Evolutionary conservation across 2,888 invertebrate species (phyloP).

Genomic region (Volucella zonaria): DNA sequence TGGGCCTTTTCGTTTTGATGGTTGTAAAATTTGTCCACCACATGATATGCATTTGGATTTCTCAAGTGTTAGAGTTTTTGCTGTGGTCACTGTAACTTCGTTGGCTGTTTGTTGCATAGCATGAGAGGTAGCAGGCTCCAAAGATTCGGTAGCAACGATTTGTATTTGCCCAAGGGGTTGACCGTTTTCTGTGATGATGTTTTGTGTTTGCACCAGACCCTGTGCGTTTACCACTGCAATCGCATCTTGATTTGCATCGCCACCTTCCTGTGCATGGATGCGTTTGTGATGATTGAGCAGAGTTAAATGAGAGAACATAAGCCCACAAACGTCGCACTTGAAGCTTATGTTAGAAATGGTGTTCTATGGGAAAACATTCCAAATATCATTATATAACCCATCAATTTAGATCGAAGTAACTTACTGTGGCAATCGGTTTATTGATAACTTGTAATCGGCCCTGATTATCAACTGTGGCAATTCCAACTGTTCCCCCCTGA

Average conservation of each 20-base stretch:
- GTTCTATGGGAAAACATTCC: conserved; percentile 82
- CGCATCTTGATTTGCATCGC: conserved; percentile 82
- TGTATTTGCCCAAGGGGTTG: conserved; percentile 84
- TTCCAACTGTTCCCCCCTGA: conserved; percentile 84
- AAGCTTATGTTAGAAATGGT: conserved; percentile 92
- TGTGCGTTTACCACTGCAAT: conserved; percentile 85
- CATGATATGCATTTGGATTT: conserved; percentile 86
- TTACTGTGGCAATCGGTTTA: conserved; percentile 82
- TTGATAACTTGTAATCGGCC: conserved; percentile 82
- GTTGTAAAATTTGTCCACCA: conserved; percentile 84
- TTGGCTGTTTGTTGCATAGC: conserved; percentile 74
- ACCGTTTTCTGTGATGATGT: conserved; percentile 81
- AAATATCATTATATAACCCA: background rate
- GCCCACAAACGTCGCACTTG: conserved; percentile 93
- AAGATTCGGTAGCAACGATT: conserved; percentile 84
- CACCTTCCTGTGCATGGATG: conserved; percentile 87
- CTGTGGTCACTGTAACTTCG: conserved; percentile 80
- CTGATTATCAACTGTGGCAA: conserved; percentile 82
- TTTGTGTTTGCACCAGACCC: conserved; percentile 81
- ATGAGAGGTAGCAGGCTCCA: conserved; percentile 78
- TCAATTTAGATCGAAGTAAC: conserved; percentile 48
- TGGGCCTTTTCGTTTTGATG: conserved; percentile 85
- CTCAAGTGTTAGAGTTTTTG: conserved; percentile 84
- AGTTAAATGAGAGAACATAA: conserved; percentile 92
- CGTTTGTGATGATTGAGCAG: conserved; percentile 93